Percentiles rank a stretch among this genome's conserved stretches.
phyloP scores from a whole-genome alignment of 2,888 invertebrate species.

The Cabera pusaria region DNA sequence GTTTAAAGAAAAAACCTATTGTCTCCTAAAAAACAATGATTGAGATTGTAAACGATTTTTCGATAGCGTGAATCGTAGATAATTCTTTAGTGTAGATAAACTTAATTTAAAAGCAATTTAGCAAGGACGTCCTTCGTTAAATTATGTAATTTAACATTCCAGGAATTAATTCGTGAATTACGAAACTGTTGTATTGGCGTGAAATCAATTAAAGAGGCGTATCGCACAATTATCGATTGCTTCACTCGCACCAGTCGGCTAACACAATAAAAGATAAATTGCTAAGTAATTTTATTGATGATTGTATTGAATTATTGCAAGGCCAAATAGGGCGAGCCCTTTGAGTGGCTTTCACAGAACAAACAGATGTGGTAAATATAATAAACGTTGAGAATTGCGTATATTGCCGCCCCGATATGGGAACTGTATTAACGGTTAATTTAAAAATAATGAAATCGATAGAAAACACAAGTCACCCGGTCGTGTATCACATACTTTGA shows the following conservation, averaged over 20 bases:
- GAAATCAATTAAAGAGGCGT: constrained; percentile 28
- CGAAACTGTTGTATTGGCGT: constrained; percentile 19
- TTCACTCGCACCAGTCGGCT: constrained; percentile 18
- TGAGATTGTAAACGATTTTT: constrained; percentile 16
- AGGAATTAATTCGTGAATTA: constrained; percentile 10
- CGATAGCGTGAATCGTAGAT: constrained; percentile 16
- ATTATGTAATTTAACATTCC: constrained; percentile 3
- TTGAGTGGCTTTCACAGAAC: constrained; percentile 1
- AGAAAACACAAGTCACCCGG: constrained; percentile 46
- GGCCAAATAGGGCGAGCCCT: background rate
- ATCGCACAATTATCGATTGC: constrained; percentile 27
- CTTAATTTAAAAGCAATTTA: constrained; percentile 11
- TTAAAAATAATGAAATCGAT: constrained; percentile 36
- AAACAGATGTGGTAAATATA: no score
- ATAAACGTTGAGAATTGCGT: no score
- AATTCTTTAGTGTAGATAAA: constrained; percentile 14
- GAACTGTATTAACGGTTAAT: background rate
- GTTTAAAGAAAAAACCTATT: constrained; percentile 21
- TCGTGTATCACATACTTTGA: constrained; percentile 52
- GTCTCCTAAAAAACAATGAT: constrained; percentile 20
- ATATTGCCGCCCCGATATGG: no score
- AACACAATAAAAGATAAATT: constrained; percentile 26
- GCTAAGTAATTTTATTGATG: constrained; percentile 14
- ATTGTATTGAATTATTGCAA: constrained; percentile 1
- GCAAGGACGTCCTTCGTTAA: constrained; percentile 16